phyloP scores from a whole-genome alignment of 2,113 vertebrate species.

The Rhynchomys soricoides region DNA sequence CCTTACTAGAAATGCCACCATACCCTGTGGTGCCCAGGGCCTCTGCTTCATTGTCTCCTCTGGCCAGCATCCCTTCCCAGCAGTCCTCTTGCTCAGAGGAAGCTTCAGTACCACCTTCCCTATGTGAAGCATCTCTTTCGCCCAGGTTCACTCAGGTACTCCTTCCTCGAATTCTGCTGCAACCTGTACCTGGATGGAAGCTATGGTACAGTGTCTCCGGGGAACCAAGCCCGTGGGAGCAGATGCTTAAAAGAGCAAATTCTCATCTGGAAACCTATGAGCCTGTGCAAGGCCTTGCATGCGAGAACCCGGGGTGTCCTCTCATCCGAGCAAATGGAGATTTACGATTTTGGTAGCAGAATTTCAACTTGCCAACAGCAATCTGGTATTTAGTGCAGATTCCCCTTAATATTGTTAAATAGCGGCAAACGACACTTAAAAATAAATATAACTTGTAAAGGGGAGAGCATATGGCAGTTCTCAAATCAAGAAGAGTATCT shows the following conservation, averaged over 20 bases:
- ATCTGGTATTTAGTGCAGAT: slow-evolving; percentile 75
- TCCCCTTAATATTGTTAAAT: slow-evolving; percentile 72
- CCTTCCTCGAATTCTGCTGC: neutral
- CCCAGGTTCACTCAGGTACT: neutral
- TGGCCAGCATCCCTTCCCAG: neutral
- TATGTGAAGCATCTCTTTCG: neutral
- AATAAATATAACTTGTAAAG: slow-evolving; percentile 74
- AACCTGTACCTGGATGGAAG: neutral
- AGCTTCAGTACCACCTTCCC: neutral
- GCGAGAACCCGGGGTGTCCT: neutral
- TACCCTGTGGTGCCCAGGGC: neutral
- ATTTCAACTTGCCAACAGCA: slow-evolving; percentile 64
- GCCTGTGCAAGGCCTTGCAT: neutral
- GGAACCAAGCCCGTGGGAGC: neutral
- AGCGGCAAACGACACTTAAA: slow-evolving; percentile 73
- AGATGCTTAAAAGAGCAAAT: slow-evolving; percentile 62
- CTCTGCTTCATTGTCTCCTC: neutral
- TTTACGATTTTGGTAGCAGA: slow-evolving; percentile 53
- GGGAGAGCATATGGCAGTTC: slow-evolving; percentile 75
- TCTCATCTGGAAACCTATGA: slow-evolving; percentile 60
- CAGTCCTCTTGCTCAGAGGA: neutral
- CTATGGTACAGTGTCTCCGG: neutral
- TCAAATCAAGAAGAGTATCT: slow-evolving; percentile 68
- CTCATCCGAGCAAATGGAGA: slow-evolving; percentile 45
- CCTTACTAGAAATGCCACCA: neutral